phyloP scores from a whole-genome alignment of 2,888 invertebrate species.

The Cephus pulcher region DNA sequence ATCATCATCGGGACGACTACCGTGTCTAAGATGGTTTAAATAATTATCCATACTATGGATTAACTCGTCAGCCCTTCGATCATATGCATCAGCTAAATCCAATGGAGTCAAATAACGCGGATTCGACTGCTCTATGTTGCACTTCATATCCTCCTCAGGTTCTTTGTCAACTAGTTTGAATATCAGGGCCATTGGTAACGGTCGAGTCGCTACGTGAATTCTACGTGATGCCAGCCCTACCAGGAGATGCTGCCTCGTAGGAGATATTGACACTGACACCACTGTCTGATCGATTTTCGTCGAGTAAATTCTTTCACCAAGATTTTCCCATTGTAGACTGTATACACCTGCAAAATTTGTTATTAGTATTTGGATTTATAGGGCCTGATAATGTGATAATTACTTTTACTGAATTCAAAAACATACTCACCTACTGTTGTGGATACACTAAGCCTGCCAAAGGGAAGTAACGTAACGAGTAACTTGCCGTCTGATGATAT shows the following conservation, averaged over 20 bases:
- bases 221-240: constrained; percentile 82
- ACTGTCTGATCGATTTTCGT: constrained; percentile 82
- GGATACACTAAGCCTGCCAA: constrained; percentile 76
- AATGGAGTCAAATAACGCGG: constrained; percentile 31
- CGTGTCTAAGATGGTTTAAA: constrained; percentile 19
- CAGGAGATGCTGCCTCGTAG: constrained; percentile 81
- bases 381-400: not conserved
- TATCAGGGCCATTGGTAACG: constrained; percentile 56
- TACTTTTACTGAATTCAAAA: not conserved
- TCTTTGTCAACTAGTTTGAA: constrained; percentile 50
- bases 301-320: constrained; percentile 84
- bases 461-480: constrained; percentile 81
- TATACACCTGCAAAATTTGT: constrained; percentile 73
- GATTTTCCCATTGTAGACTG: constrained; percentile 79
- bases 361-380: not conserved
- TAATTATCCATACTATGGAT: constrained; percentile 26
- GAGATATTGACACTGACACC: constrained; percentile 88
- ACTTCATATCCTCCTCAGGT: constrained; percentile 30
- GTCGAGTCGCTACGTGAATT: constrained; percentile 65
- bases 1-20: constrained; percentile 4
- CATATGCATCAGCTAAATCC: constrained; percentile 49
- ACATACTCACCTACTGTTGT: constrained; percentile 77
- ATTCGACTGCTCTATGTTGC: constrained; percentile 24
- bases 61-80: constrained; percentile 52
- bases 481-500: constrained; percentile 83